phyloP scores from a whole-genome alignment of 2,113 vertebrate genomes.

The Saccopteryx bilineata region DNA sequence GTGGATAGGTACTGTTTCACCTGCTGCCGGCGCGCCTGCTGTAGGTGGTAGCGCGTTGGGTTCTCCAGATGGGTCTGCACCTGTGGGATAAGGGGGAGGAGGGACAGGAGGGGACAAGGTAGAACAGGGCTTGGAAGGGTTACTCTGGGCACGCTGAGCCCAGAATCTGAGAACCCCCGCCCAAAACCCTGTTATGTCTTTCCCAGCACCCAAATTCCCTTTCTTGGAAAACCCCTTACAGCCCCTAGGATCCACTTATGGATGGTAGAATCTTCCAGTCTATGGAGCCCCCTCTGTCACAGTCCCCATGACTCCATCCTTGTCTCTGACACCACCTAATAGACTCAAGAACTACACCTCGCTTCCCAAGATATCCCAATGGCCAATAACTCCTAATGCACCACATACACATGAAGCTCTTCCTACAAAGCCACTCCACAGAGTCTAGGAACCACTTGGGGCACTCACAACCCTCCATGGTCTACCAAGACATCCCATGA shows the following conservation, averaged over 20 bases:
- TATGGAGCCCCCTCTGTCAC: background rate
- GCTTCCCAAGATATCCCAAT: background rate
- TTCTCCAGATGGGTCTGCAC: slow-evolving; percentile 94
- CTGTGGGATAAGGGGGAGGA: slow-evolving; percentile 77
- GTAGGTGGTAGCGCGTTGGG: slow-evolving; percentile 94
- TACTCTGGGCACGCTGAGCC: background rate
- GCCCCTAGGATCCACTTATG: background rate
- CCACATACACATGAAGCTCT: background rate
- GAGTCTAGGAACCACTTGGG: background rate
- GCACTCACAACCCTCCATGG: background rate
- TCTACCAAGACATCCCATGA: background rate
- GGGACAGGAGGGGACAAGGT: background rate
- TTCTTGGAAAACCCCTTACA: slow-evolving; percentile 49
- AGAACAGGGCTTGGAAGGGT: background rate
- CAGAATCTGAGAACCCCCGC: slow-evolving; percentile 10
- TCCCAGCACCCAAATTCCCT: slow-evolving; percentile 17
- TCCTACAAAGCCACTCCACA: background rate
- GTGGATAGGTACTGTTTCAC: slow-evolving; percentile 95
- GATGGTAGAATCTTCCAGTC: background rate
- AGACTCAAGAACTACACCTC: background rate
- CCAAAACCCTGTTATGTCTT: background rate
- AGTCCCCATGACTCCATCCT: background rate
- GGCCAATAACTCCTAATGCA: background rate
- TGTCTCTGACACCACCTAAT: background rate
- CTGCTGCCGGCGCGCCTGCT: slow-evolving; percentile 93